Evolutionary conservation across 2,797 vertebrate species (phyloP).

Genomic region (Chelon labrosus): DNA sequence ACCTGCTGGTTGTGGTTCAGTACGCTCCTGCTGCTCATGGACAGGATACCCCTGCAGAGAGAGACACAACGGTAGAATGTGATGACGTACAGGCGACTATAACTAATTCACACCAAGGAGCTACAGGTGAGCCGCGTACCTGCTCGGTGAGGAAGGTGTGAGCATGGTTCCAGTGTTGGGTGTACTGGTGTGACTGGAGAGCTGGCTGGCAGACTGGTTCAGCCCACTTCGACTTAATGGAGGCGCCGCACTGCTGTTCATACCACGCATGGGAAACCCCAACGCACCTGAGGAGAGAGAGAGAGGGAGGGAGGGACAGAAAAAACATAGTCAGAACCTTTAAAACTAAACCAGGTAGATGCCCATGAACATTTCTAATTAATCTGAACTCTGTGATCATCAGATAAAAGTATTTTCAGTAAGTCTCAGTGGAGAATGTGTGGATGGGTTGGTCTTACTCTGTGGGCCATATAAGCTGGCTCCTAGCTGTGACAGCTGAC

Average conservation of each 20-base stretch:
- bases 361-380: no score
- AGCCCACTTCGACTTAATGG: conserved; percentile 93
- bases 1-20: conserved; percentile 99
- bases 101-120: no score
- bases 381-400: no score
- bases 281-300: conserved; percentile 87
- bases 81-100: no score
- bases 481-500: conserved; percentile 98
- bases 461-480: conserved; percentile 99
- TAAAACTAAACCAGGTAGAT: no score
- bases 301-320: no score
- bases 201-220: conserved; percentile 92
- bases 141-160: conserved; percentile 98
- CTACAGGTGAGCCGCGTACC: conserved; percentile 76
- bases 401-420: no score
- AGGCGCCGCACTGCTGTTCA: conserved; percentile 96
- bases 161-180: conserved; percentile 96
- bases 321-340: no score
- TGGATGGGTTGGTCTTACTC: conserved; percentile 86
- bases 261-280: conserved; percentile 96
- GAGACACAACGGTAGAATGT: not conserved
- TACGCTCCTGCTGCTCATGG: conserved; percentile 97
- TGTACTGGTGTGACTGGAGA: conserved; percentile 92
- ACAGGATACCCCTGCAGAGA: conserved; percentile 92
- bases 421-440: no score